Conservation (phyloP, 1,140 invertebrate species). For the Mamestra configurata region DNA sequence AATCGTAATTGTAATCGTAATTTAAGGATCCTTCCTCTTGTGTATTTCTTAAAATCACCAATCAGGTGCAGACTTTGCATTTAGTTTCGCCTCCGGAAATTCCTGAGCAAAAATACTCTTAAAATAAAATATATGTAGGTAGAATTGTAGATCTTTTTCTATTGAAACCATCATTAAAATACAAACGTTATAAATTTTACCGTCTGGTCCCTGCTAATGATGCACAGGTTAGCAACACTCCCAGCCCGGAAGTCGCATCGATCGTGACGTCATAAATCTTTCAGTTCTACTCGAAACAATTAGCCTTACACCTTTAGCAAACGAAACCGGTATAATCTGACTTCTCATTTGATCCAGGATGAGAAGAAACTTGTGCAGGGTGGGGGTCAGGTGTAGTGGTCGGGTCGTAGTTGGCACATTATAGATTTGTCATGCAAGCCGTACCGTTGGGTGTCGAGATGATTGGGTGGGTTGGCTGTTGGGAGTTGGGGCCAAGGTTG, state of each 20-base stretch:
- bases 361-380: not conserved
- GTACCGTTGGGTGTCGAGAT: constrained; percentile 59
- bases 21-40: no score
- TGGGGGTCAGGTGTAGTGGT: constrained; percentile 53
- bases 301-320: constrained; percentile 69
- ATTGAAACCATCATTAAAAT: constrained; percentile 25
- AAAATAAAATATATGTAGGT: not conserved
- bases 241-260: constrained; percentile 46
- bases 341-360: constrained; percentile 37
- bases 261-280: constrained; percentile 70
- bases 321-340: constrained; percentile 50
- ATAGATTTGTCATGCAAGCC: constrained; percentile 66
- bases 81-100: not conserved
- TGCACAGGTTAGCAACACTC: constrained; percentile 29
- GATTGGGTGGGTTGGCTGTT: constrained; percentile 33
- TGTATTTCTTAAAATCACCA: no score
- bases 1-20: no score
- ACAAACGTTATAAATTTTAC: constrained; percentile 28
- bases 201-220: constrained; percentile 32
- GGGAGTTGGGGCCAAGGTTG: constrained; percentile 20
- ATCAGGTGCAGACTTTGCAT: no score
- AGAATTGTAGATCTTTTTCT: no score
- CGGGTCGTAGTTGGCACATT: constrained; percentile 59
- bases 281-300: constrained; percentile 65
- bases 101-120: not conserved